Conservation (phyloP, 1,140 invertebrate species). For the Delia radicum region DNA sequence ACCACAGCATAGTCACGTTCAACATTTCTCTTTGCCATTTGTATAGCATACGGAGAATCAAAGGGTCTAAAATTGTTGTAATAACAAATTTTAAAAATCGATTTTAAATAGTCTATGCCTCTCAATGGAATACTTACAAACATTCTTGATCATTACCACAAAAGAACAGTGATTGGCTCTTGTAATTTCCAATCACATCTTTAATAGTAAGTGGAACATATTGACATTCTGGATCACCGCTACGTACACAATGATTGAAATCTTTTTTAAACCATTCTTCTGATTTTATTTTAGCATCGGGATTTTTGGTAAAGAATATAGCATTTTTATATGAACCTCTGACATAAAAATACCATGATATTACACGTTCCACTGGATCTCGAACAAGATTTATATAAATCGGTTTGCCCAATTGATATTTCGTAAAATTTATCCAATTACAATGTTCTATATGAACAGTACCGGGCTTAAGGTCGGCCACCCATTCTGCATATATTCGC, state of each 20-base stretch:
- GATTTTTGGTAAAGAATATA: conserved; percentile 79
- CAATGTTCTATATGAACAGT: conserved; percentile 75
- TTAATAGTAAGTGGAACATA: conserved; percentile 75
- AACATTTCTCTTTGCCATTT: conserved; percentile 78
- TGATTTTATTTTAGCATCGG: conserved; percentile 76
- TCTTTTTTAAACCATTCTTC: conserved; percentile 84
- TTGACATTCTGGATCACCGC: conserved; percentile 78
- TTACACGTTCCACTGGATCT: conserved; percentile 80
- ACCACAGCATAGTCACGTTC: conserved; percentile 84
- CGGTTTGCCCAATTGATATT: conserved; percentile 72
- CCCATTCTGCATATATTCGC: conserved; percentile 59
- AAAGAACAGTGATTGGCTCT: conserved; percentile 79
- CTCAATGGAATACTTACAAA: conserved; percentile 63
- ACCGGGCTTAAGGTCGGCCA: conserved; percentile 59
- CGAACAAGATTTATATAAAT: conserved; percentile 87
- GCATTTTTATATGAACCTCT: conserved; percentile 83
- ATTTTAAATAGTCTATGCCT: neutral
- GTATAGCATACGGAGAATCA: conserved; percentile 74
- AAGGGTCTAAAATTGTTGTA: conserved; percentile 79
- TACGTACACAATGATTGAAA: conserved; percentile 82
- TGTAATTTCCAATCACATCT: conserved; percentile 78
- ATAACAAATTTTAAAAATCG: conserved; percentile 57
- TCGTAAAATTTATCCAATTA: conserved; percentile 64
- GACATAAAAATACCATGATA: conserved; percentile 81
- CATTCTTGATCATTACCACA: conserved; percentile 83